Conservation (phyloP, 2,113 vertebrate species). For the Trematocara nigrifrons region DNA sequence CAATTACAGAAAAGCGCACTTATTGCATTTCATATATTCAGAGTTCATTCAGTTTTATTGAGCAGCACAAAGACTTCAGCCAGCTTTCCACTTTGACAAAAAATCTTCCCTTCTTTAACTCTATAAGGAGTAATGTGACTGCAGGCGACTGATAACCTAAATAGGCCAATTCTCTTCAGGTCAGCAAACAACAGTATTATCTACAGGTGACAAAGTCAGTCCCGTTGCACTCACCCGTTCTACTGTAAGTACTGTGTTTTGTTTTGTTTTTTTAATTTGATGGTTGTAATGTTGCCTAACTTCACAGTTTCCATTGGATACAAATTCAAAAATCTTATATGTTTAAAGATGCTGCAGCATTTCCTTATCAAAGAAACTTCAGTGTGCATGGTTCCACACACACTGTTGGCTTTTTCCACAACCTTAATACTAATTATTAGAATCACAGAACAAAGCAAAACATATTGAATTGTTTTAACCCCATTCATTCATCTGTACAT, state of each 20-base stretch:
- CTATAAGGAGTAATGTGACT: background rate
- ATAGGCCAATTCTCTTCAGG: background rate
- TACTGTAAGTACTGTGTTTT: background rate
- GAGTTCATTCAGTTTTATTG: background rate
- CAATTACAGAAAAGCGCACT: rapidly evolving
- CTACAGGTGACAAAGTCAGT: background rate
- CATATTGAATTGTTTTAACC: background rate
- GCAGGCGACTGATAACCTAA: background rate
- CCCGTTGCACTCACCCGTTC: background rate
- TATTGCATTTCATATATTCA: background rate
- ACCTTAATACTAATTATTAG: background rate
- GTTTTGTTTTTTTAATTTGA: background rate
- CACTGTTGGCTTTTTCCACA: background rate
- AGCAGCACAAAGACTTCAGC: background rate
- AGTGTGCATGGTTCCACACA: background rate
- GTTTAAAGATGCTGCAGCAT: background rate
- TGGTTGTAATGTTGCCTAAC: background rate
- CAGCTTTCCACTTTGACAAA: background rate
- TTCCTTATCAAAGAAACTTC: background rate
- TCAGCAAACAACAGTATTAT: background rate
- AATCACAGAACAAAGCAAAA: background rate
- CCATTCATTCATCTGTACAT: background rate
- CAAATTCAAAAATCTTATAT: rapidly evolving
- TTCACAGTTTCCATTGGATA: rapidly evolving
- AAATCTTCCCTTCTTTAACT: background rate